Conservation (phyloP, 2,797 vertebrate genomes). For the Coccyzus lansbergi region DNA sequence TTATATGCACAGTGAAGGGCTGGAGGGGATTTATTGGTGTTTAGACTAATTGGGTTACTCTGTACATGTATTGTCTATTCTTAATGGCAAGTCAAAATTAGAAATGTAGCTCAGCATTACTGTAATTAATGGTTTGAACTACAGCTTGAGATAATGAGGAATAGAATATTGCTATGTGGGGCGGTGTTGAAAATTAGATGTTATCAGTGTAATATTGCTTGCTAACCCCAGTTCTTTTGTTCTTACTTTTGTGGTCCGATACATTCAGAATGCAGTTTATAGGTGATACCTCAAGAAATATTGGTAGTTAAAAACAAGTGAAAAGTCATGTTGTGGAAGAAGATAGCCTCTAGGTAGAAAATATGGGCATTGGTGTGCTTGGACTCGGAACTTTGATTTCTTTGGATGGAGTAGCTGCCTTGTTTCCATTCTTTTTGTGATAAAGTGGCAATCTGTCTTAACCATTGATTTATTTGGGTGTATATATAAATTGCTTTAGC, state of each 20-base stretch:
- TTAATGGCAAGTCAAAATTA: neutral
- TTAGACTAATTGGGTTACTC: neutral
- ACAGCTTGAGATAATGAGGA: neutral
- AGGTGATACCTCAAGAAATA: neutral
- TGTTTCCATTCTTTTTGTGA: fast-evolving
- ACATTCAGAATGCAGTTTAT: neutral
- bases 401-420: neutral
- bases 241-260: neutral
- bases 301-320: neutral
- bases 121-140: neutral
- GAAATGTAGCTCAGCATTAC: neutral
- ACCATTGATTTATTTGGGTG: neutral
- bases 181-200: neutral
- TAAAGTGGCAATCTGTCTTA: neutral
- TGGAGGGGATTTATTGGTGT: neutral
- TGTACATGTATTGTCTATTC: neutral
- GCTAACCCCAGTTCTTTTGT: neutral
- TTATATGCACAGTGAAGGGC: neutral
- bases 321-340: neutral
- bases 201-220: neutral
- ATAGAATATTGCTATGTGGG: neutral
- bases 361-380: neutral
- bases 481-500: neutral
- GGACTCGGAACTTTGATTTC: neutral
- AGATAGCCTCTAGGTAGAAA: neutral